Conservation (phyloP, 2,113 vertebrate genomes). For the Falco punctatus region DNA sequence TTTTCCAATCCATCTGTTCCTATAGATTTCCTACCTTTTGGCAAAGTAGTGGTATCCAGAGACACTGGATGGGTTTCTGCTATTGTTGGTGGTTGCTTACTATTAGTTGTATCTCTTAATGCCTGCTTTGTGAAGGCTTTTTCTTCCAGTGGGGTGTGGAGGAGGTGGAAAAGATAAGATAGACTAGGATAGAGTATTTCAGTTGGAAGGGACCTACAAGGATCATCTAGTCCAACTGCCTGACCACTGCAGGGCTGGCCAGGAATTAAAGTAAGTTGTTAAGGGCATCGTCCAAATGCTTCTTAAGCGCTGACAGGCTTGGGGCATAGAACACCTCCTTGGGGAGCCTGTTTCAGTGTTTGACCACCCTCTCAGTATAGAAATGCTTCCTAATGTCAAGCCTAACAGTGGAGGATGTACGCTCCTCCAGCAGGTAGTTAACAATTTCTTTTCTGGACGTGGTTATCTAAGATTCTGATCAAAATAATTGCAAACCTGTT, state of each 20-base stretch:
- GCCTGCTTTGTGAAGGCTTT: not conserved
- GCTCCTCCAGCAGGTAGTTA: not conserved
- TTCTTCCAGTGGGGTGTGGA: not conserved
- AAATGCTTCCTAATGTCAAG: not conserved
- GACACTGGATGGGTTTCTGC: not conserved
- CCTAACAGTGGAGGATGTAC: no score
- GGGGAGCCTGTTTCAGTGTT: not conserved
- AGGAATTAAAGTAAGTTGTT: not conserved
- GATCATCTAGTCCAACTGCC: not conserved
- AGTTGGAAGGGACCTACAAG: not conserved
- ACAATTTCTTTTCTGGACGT: rapidly evolving
- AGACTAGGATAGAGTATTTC: not conserved
- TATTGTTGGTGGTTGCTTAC: not conserved
- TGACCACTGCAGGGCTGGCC: not conserved
- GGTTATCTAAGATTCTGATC: not conserved
- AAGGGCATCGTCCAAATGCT: not conserved
- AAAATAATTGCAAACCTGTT: not conserved
- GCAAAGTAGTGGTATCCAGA: not conserved
- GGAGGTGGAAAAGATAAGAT: not conserved
- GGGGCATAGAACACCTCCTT: not conserved
- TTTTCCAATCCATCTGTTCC: not conserved
- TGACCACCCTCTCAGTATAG: not conserved
- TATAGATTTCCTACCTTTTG: not conserved
- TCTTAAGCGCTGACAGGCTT: not conserved
- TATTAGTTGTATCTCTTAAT: not conserved